Percentiles rank a stretch among this genome's conserved stretches.
Conservation (phyloP, 2,888 invertebrate species). For the Rhamnusium bicolor region DNA sequence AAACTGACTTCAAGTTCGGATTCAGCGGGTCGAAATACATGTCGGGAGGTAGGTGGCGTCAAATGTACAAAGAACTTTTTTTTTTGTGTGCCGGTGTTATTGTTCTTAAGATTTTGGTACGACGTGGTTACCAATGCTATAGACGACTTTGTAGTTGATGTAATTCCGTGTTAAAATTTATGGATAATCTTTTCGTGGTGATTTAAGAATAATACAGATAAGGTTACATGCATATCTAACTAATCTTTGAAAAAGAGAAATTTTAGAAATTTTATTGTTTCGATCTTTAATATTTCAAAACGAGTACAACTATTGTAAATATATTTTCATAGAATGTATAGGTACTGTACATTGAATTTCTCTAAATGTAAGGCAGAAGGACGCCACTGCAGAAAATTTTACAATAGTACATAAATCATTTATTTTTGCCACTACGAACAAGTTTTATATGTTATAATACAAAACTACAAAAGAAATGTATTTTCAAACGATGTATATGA, state of each 20-base stretch:
- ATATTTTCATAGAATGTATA: not conserved
- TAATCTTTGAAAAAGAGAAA: not conserved
- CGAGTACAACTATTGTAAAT: not conserved
- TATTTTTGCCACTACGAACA: not conserved
- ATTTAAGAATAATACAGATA: not conserved
- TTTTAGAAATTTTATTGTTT: not conserved
- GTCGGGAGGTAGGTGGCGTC: no score
- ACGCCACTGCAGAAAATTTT: not conserved
- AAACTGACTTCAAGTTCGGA: no score
- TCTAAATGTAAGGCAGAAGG: not conserved
- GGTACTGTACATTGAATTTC: not conserved
- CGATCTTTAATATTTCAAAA: not conserved
- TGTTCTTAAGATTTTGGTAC: no score
- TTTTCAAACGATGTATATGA: no score
- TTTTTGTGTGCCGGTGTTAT: no score
- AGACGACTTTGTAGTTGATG: not conserved
- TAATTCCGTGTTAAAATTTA: not conserved
- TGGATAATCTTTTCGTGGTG: not conserved
- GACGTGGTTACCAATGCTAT: no score
- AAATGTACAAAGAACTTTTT: no score
- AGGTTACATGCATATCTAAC: not conserved
- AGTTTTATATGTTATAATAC: not conserved
- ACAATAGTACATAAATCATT: not conserved
- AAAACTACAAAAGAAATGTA: no score
- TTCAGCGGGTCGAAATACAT: no score